Evolutionary conservation across 1,140 invertebrate species (phyloP), one percentile per base, ranked within the genome.

Genomic region (Pseudomyrmex sp.): DNA sequence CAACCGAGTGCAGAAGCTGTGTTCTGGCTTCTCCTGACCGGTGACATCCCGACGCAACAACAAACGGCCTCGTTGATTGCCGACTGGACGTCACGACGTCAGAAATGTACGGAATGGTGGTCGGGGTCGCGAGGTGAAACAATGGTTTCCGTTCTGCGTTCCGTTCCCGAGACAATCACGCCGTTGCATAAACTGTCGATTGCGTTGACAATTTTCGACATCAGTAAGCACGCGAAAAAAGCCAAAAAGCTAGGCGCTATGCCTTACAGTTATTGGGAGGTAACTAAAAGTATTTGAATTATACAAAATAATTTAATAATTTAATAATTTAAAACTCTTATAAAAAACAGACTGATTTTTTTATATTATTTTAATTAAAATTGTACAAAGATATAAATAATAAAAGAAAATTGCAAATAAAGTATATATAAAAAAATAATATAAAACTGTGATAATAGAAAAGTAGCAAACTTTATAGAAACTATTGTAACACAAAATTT

Each of bases 1-100:
- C 91, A 86, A 3, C 91, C 91, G 3, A 92, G 89, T 46, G 88
- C 90, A 0, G 92, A 93, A 75, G 89, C 92, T 5, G 84, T 92
- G 0, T 93, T 93, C 52, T 93, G 92, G 92, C 65, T 93, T 1
- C 65, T 93, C 2, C 68, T 93, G 15, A 93, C 92, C 2, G 92
- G 92, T 2, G 92, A 93, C 50, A 65, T 93, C 1, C 92, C 92
- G 2, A 93, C 92, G 1, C 62, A 82, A 8, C 91, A 91, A 52
- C 92, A 93, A 75, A 90, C 90, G 0, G 86, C 89, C 20, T 90
- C 90, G 0, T 59, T 93, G 3, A 87, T 89, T 8, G 82, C 89
- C 7, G 92, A 93, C 54, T 93, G 92, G 92, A 82, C 76, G 0
- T 59, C 79, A 10, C 84, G 92, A 23, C 86, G 92, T 9, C 84